Evolutionary conservation across 2,113 vertebrate genomes (phyloP).

Genomic region (zebrafish (Danio rerio)): GRCz12tu NC_133200.1:5847501-5848000

Average conservation of each 20-base stretch:
- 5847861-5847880: not conserved
- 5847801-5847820: not conserved
- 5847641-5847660: conserved; percentile 3
- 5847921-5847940: not conserved
- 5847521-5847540: not conserved
- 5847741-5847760: not conserved
- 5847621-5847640: not conserved
- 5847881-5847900: not conserved
- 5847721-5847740: not conserved
- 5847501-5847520: not conserved
- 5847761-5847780: not conserved
- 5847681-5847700: not conserved
- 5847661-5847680: not conserved
- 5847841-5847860: not conserved
- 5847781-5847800: not conserved
- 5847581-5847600: not conserved
- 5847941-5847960: not conserved
- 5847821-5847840: not conserved
- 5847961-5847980: not conserved
- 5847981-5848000: not conserved
- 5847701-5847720: too few relatives aligned
- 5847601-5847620: not conserved
- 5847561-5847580: not conserved
- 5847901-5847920: not conserved
- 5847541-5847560: not conserved